These are phyloP conservation scores for Pomatorhinus ruficollis DNA, from an alignment of 2,113 vertebrate genomes.

Conservation along the genomic window DNA sequence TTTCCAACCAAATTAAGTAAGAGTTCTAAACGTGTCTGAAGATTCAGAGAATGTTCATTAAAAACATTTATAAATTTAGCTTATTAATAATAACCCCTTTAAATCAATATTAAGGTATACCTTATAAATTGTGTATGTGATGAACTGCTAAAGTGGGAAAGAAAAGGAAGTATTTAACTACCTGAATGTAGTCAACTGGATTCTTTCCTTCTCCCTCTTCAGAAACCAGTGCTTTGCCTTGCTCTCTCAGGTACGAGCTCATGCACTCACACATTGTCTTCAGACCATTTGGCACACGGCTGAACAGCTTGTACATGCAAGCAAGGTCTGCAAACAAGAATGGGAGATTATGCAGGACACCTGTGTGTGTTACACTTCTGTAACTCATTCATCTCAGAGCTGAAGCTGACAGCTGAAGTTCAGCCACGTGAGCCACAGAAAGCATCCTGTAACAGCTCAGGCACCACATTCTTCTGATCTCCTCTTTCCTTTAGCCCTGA, in stretches of 20 bases:
- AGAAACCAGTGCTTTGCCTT: conserved; percentile 96
- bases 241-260: conserved; percentile 94
- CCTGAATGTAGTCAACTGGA: conserved; percentile 98
- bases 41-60: not conserved
- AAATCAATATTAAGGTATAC: not conserved
- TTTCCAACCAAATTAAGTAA: not conserved
- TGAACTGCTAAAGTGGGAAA: not conserved
- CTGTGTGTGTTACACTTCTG: not conserved
- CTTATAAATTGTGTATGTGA: not conserved
- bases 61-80: not conserved
- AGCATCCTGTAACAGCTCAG: not conserved
- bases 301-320: conserved; percentile 98
- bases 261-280: conserved; percentile 99
- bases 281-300: conserved; percentile 94
- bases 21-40: not conserved
- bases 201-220: conserved; percentile 98
- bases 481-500: not conserved
- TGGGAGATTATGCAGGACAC: conserved; percentile 1
- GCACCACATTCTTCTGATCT: not conserved
- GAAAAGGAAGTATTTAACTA: conserved; percentile 45
- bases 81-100: not conserved
- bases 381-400: not conserved
- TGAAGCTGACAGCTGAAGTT: not conserved
- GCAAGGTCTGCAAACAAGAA: conserved; percentile 85
- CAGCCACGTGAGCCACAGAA: not conserved